Evolutionary conservation across 2,113 vertebrate species (phyloP).

Genomic region (Pongo abelii): DNA sequence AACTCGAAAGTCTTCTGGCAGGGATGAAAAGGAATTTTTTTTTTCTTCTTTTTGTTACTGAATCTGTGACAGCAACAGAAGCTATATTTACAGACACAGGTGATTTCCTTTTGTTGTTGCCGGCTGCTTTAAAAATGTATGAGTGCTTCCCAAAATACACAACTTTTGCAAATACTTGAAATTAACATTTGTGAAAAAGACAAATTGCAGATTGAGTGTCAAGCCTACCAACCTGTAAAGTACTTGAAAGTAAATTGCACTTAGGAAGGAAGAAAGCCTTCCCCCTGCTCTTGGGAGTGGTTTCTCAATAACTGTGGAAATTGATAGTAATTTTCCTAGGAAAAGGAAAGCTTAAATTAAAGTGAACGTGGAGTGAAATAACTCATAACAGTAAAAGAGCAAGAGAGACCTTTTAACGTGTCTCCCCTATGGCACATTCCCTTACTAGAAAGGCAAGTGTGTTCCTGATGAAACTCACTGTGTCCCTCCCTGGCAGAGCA

Average conservation of each 20-base stretch:
- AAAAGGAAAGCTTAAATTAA: constrained; percentile 53
- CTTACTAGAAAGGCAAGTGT: constrained; percentile 17
- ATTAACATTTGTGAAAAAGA: background rate
- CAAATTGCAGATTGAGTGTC: background rate
- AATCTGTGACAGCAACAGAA: background rate
- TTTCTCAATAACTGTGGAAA: constrained; percentile 62
- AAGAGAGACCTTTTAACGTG: background rate
- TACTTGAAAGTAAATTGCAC: constrained; percentile 25
- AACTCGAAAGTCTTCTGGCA: background rate
- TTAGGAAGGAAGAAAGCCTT: constrained; percentile 42
- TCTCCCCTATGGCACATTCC: constrained; percentile 44
- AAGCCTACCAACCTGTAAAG: constrained; percentile 15
- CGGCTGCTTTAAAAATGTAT: background rate
- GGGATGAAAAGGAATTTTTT: background rate
- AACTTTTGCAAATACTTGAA: background rate
- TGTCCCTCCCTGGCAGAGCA: background rate
- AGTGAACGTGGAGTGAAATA: background rate
- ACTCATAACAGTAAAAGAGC: background rate
- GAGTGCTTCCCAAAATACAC: background rate
- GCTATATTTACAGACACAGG: constrained; percentile 32
- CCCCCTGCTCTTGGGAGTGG: background rate
- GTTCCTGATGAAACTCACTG: constrained; percentile 48
- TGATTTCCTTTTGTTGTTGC: constrained; percentile 22
- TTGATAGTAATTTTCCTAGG: constrained; percentile 59
- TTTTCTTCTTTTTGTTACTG: background rate